Evolutionary conservation across 2,797 vertebrate genomes (phyloP).

Genomic region (Cichlasoma orientale): DNA sequence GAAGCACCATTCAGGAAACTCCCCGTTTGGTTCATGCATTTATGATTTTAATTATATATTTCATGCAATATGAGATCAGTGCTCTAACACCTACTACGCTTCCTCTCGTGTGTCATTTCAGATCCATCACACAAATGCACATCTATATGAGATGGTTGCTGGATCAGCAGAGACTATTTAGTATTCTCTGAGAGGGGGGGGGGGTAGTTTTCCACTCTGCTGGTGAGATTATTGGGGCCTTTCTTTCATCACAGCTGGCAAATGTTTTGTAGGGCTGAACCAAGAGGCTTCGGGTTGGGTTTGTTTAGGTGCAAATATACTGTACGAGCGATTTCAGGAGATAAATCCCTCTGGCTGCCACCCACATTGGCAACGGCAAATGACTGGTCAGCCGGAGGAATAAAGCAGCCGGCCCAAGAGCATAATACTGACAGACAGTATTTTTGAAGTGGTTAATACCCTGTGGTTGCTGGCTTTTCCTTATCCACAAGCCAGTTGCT

Average conservation of each 20-base stretch:
- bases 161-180: conserved; percentile 35
- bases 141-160: conserved; percentile 4
- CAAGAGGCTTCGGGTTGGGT: conserved; percentile 41
- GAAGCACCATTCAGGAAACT: conserved; percentile 8
- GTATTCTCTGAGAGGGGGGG: conserved; percentile 17
- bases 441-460: conserved; percentile 56
- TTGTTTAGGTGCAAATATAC: conserved; percentile 48
- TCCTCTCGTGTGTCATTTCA: conserved; percentile 3
- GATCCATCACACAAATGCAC: conserved; percentile 39
- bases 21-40: conserved; percentile 30
- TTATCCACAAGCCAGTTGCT: conserved; percentile 14
- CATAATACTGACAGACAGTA: conserved; percentile 22
- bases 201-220: conserved; percentile 36
- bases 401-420: conserved; percentile 22
- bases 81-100: conserved; percentile 3
- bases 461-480: conserved; percentile 12
- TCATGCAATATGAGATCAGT: conserved; percentile 21
- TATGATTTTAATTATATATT: conserved; percentile 42
- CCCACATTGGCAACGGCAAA: conserved; percentile 15
- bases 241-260: conserved; percentile 54
- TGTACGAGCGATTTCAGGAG: conserved; percentile 43
- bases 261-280: conserved; percentile 46
- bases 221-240: conserved; percentile 47
- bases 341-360: conserved; percentile 59
- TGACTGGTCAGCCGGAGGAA: conserved; percentile 48